Base-by-base conservation (phyloP, 1,140 invertebrate species). In the Eriosoma lanigerum region DNA sequence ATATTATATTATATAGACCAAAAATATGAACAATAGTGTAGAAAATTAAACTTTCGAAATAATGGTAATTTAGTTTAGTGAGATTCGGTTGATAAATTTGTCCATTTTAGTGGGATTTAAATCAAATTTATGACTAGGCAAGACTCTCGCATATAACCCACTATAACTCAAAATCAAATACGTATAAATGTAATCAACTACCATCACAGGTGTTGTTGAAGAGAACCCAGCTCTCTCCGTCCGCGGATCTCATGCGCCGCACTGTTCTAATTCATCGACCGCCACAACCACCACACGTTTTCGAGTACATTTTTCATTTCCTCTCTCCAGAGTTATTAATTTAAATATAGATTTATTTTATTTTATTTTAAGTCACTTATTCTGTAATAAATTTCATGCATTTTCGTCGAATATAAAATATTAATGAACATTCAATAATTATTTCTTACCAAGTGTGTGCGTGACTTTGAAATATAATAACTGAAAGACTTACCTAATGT, bases 141-240 rank as follows among this genome's bases (percentile, higher is more conserved):
- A 72, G 68, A 29, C 46, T 72, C 24, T 52, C 24, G 24, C 48
- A 17, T 8, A 24, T n/a, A 52, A 72, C 68, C 68, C 17, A 29
- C 68, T 29, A 72, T 72, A 72, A 72, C 48, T 72, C 68, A 72
- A 72, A 72, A 72, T 72, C 68, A 72, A 72, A 72, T 72, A 38
- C 68, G 68, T 72, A 72, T 72, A 72, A 72, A 72, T 46, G 68
- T 52, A 72, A 72, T 72, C 46, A 72, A 52, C 46, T 52, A 72
- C 68, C 50, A 72, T n/a, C 68, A 72, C 68, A 72, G 68, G 68
- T 72, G 68, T 52, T 52, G 68, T 72, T 72, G 68, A 72, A 50
- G 46, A 46, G 48, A 68, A 60, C 26, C 17, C 17, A 26, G 17
- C 24, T 24, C 58, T 21, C 9, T 32, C 32, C 29, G 19, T 10